phyloP scores from a whole-genome alignment of 2,888 invertebrate species.

The Aproaerema taeniolella region DNA sequence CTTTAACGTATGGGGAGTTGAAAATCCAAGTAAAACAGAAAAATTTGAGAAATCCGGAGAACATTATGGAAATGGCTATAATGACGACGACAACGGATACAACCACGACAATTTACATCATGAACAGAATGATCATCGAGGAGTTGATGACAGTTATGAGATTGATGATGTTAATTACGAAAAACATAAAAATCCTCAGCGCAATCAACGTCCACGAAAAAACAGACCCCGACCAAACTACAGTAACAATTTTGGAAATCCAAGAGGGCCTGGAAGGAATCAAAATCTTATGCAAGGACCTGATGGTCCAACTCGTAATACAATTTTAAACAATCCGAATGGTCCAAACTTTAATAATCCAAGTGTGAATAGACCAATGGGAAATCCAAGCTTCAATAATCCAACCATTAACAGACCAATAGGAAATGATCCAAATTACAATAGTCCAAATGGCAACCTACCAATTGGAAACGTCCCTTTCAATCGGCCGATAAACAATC shows the following conservation, averaged over 20 bases:
- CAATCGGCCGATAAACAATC: not conserved
- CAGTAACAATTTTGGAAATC: not conserved
- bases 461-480: too few relatives aligned
- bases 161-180: not conserved
- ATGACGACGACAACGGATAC: constrained; percentile 4
- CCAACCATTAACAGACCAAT: too few relatives aligned
- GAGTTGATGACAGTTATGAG: not conserved
- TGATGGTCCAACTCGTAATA: not conserved
- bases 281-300: not conserved
- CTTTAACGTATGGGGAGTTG: constrained; percentile 30
- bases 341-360: not conserved
- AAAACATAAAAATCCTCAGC: not conserved
- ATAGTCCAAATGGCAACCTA: not conserved
- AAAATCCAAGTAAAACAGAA: constrained; percentile 12
- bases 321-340: not conserved
- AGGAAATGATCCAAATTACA: too few relatives aligned
- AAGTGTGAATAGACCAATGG: too few relatives aligned
- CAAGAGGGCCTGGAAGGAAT: not conserved
- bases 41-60: too few relatives aligned
- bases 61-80: not conserved
- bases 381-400: too few relatives aligned
- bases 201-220: not conserved
- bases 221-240: not conserved
- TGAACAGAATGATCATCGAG: not conserved
- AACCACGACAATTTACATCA: constrained; percentile 7